Conservation (phyloP, 2,797 vertebrate genomes). For the Microctenopoma lineatum region DNA sequence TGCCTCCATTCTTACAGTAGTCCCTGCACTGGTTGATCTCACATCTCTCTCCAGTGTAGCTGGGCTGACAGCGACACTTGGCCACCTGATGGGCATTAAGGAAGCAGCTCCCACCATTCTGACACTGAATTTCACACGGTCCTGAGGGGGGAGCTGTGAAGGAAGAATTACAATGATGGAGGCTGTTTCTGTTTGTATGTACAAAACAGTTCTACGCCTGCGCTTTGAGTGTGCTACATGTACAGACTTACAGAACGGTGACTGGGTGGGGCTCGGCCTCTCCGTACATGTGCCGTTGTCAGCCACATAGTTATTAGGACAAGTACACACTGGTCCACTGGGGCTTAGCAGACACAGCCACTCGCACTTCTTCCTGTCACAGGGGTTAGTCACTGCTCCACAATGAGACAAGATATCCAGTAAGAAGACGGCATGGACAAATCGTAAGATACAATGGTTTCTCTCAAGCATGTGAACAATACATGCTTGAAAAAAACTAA, state of each 20-base stretch:
- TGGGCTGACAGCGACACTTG: constrained; percentile 95
- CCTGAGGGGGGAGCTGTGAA: constrained; percentile 79
- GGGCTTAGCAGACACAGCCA: constrained; percentile 97
- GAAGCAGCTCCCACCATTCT: constrained; percentile 94
- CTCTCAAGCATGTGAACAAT: background rate
- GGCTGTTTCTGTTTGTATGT: background rate
- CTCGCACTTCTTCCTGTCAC: constrained; percentile 97
- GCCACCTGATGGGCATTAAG: constrained; percentile 91
- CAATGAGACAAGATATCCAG: constrained; percentile 28
- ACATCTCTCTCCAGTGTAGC: constrained; percentile 91
- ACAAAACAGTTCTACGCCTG: background rate
- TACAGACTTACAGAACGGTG: constrained; percentile 85
- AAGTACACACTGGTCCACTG: constrained; percentile 94
- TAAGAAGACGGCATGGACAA: background rate
- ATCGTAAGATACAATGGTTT: background rate
- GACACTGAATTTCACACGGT: constrained; percentile 89
- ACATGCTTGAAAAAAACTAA: background rate
- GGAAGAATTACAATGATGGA: background rate
- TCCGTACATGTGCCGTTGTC: constrained; percentile 93
- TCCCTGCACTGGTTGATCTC: constrained; percentile 93
- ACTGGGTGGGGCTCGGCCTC: constrained; percentile 83
- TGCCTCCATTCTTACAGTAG: constrained; percentile 95
- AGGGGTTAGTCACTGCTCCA: constrained; percentile 90
- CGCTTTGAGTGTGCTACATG: background rate
- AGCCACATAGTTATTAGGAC: constrained; percentile 91